Evolutionary conservation across 1,140 invertebrate species (phyloP), one percentile per base, ranked within the genome.

Genomic region (Archegozetes longisetosus): DNA sequence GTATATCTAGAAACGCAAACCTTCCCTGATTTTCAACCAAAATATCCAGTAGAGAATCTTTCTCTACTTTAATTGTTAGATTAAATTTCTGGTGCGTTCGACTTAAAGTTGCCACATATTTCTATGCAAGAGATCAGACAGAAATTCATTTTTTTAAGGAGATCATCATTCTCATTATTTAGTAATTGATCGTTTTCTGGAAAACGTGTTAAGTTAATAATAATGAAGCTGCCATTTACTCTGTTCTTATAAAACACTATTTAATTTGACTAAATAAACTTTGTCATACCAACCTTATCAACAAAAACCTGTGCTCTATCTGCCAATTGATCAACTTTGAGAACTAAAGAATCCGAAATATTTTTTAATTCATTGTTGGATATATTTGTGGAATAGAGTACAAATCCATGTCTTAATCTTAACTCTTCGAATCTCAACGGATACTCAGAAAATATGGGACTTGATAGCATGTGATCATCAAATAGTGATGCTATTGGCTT

Each of bases 31-130:
- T 66, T 51, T 66, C 64, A 3, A 66, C 65, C 3, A 66, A 25
- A 40, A 66, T 66, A 53, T 79, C 77, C 9, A 91, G 66, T 0
- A 68, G 71, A 26, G 77, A 75, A 4, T 76, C 79, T 51, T 70
- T 67, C 20, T 73, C 70, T 20, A 75, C n/a, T n/a, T n/a, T 73
- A 22, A 68, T 70, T 1, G 74, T 72, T 1, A 84, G 32, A 0
- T 71, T 68, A 53, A 72, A 76, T 27, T 78, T 72, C 25, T 73
- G 70, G 51, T 77, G 72, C 40, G 75, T 76, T 60, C 84, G 73
- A 55, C 78, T 82, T 12, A 86, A 66, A 4, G 76, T 73, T 32
- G 83, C 84, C 59, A 63, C 68, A 50, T 78, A 67, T 61, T 66
- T 55, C 73, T 78, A 53, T 22, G 55, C 50, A 61, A n/a, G n/a